These are phyloP conservation scores for Apodemia hepburni DNA, from an alignment of 2,888 invertebrate species.

Conservation along the genomic window DNA sequence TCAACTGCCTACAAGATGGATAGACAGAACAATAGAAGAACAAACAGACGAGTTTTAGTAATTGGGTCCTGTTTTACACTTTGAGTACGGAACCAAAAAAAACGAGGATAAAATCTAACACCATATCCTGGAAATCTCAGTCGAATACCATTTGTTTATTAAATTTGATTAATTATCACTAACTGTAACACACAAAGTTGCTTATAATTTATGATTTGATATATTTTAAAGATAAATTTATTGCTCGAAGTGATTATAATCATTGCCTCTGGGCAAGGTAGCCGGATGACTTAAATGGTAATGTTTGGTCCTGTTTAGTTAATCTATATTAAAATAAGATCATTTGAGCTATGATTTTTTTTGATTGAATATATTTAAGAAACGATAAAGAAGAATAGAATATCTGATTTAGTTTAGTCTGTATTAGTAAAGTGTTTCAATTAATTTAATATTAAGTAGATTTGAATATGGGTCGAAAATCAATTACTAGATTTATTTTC, in stretches of 20 bases:
- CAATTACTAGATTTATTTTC: too few species aligned
- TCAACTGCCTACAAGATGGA: too few species aligned
- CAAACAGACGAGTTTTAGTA: too few species aligned
- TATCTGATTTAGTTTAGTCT: too few species aligned
- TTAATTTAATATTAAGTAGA: too few species aligned
- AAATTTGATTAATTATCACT: not conserved
- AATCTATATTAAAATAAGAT: not conserved
- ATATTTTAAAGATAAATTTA: conserved; percentile 1
- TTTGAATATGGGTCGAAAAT: too few species aligned
- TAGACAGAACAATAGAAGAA: too few species aligned
- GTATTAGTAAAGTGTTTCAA: too few species aligned
- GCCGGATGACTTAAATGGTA: not conserved
- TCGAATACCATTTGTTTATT: not conserved
- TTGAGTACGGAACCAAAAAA: too few species aligned
- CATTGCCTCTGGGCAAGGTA: not conserved
- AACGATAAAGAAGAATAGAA: not conserved
- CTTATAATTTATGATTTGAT: conserved; percentile 14
- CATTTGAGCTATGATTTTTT: not conserved
- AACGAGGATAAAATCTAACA: too few species aligned
- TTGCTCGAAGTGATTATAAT: conserved; percentile 13
- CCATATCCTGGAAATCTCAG: not conserved
- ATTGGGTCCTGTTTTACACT: too few species aligned
- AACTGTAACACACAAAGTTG: not conserved
- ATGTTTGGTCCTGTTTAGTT: not conserved
- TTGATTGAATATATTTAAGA: not conserved